These are phyloP conservation scores for Xenopus laevis DNA, from an alignment of 2,113 vertebrate species.

Conservation along the genomic window DNA sequence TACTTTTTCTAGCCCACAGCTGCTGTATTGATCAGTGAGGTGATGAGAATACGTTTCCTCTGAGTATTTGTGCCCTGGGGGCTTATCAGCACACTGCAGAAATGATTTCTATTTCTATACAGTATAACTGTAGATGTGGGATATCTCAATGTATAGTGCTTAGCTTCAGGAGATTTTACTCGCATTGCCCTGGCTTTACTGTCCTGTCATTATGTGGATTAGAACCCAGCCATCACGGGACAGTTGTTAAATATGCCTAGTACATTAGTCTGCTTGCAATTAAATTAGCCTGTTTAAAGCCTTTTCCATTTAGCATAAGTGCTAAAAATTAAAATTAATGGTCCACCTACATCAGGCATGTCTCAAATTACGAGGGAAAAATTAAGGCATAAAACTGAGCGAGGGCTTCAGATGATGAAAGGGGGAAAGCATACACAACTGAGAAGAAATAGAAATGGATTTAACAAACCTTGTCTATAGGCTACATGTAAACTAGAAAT, in stretches of 20 bases:
- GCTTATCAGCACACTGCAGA: neutral
- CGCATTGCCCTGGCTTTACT: neutral
- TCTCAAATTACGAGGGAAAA: no score
- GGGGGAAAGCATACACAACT: no score
- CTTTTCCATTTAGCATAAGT: neutral
- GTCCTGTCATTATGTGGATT: neutral
- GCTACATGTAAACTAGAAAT: no score
- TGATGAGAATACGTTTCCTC: neutral
- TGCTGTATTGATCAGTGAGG: constrained; percentile 2
- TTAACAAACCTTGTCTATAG: no score
- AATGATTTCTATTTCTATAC: neutral
- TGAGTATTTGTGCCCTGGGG: neutral
- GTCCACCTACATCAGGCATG: neutral
- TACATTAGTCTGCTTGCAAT: neutral
- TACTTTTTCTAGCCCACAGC: constrained; percentile 11
- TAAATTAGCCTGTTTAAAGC: neutral
- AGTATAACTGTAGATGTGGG: neutral
- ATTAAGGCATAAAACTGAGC: no score
- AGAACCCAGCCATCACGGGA: constrained; percentile 18
- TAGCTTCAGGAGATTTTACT: neutral
- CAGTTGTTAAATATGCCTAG: neutral
- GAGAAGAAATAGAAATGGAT: no score
- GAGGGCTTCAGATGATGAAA: no score
- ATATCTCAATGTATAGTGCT: neutral
- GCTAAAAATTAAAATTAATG: neutral